Evolutionary conservation across 2,797 vertebrate species (phyloP).

Genomic region (Enteromius trimaculatus): DNA sequence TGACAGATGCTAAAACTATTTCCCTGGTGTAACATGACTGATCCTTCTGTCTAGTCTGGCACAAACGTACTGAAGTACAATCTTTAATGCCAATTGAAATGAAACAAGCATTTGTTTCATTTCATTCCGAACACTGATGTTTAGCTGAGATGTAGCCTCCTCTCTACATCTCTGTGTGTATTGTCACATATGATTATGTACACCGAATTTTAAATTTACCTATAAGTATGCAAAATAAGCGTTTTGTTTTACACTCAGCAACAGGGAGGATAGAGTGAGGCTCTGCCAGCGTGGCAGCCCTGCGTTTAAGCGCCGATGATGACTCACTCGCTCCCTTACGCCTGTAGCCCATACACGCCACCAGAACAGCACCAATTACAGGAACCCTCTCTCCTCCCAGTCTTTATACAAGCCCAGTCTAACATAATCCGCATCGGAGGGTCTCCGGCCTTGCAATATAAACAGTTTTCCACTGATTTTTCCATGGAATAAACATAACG

Average conservation of each 20-base stretch:
- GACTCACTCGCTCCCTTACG: slow-evolving; percentile 59
- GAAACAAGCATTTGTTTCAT: not conserved
- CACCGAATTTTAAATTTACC: not conserved
- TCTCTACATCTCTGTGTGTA: not conserved
- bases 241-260: not conserved
- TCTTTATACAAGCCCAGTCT: slow-evolving; percentile 19
- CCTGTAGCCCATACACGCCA: not conserved
- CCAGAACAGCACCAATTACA: slow-evolving; percentile 38
- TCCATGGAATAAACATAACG: slow-evolving; percentile 49
- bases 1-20: slow-evolving; percentile 15
- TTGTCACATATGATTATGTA: not conserved
- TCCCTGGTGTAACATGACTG: not conserved
- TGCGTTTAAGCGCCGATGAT: slow-evolving; percentile 17
- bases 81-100: slow-evolving; percentile 7
- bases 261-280: not conserved
- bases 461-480: slow-evolving; percentile 46
- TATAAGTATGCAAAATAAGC: not conserved
- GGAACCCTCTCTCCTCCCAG: slow-evolving; percentile 20
- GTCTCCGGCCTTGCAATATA: slow-evolving; percentile 44
- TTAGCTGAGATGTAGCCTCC: not conserved
- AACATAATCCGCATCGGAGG: slow-evolving; percentile 36
- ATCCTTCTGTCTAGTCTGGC: not conserved
- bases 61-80: not conserved
- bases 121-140: not conserved
- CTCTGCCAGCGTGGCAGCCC: slow-evolving; percentile 53